phyloP scores from a whole-genome alignment of 2,888 invertebrate genomes.

The Spodoptera exigua region DNA sequence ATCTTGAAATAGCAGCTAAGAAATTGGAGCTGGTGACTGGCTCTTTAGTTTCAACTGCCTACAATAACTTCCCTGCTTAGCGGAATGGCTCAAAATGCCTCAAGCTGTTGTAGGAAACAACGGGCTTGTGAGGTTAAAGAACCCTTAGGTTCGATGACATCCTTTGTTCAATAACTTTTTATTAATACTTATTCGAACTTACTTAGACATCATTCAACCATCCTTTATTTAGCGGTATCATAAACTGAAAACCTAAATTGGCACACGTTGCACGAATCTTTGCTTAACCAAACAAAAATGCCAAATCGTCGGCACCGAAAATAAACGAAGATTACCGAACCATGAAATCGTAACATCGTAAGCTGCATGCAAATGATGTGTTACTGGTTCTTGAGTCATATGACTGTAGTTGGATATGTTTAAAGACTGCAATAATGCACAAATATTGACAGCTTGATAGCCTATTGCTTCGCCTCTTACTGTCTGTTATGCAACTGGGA shows the following conservation, averaged over 20 bases:
- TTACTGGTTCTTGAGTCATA: slow-evolving; percentile 30
- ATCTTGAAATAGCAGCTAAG: slow-evolving; percentile 13
- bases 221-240: no score
- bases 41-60: slow-evolving; percentile 7
- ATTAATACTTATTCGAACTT: no score
- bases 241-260: no score
- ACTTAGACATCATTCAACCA: no score
- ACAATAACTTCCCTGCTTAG: neutral
- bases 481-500: slow-evolving; percentile 35
- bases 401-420: slow-evolving; percentile 6
- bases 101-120: slow-evolving; percentile 1
- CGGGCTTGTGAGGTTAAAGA: neutral
- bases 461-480: slow-evolving; percentile 29
- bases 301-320: slow-evolving; percentile 11
- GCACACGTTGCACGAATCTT: neutral
- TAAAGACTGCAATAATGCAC: slow-evolving; percentile 48
- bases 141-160: neutral
- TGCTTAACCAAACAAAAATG: neutral
- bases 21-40: neutral
- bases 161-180: no score
- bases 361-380: slow-evolving; percentile 28
- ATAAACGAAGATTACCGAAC: slow-evolving; percentile 27
- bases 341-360: slow-evolving; percentile 18
- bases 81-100: neutral
- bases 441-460: slow-evolving; percentile 50